Evolutionary conservation across 2,888 invertebrate species (phyloP).

Genomic region (Schizaphis graminum): DNA sequence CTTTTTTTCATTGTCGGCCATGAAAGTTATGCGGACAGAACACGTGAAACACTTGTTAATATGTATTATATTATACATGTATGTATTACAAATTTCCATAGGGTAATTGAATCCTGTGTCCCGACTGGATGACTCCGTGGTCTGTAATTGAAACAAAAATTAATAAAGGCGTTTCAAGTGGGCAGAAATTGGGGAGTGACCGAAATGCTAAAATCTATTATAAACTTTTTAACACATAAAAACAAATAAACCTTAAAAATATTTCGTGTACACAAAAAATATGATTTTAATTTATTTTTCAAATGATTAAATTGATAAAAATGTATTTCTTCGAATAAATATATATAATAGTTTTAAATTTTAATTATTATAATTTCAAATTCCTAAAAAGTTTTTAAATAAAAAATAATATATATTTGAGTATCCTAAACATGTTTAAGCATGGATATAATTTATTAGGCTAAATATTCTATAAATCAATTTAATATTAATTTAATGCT

Average conservation of each 20-base stretch:
- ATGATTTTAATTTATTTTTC: not conserved
- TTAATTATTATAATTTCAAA: not conserved
- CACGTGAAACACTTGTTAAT: conserved; percentile 63
- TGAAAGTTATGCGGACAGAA: conserved; percentile 64
- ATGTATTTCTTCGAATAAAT: not conserved
- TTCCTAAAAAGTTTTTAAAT: not conserved
- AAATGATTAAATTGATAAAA: not conserved
- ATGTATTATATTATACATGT: conserved; percentile 5
- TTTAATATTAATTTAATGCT: not conserved
- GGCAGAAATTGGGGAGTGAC: conserved; percentile 39
- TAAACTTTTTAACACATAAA: conserved; percentile 41
- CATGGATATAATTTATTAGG: not conserved
- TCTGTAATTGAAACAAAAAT: conserved; percentile 63
- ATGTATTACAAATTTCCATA: conserved; percentile 56
- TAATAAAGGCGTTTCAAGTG: conserved; percentile 57
- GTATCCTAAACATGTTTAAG: not conserved
- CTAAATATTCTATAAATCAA: not conserved
- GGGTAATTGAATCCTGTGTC: conserved; percentile 53
- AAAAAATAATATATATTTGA: not conserved
- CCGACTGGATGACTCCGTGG: conserved; percentile 36
- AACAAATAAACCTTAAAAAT: conserved; percentile 35
- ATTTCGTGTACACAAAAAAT: not conserved
- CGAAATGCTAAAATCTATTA: conserved; percentile 51
- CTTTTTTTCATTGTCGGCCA: conserved; percentile 45
- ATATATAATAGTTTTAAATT: not conserved